Evolutionary conservation across 1,140 invertebrate species (phyloP).

Genomic region (Thalassaphorura encarpata): DNA sequence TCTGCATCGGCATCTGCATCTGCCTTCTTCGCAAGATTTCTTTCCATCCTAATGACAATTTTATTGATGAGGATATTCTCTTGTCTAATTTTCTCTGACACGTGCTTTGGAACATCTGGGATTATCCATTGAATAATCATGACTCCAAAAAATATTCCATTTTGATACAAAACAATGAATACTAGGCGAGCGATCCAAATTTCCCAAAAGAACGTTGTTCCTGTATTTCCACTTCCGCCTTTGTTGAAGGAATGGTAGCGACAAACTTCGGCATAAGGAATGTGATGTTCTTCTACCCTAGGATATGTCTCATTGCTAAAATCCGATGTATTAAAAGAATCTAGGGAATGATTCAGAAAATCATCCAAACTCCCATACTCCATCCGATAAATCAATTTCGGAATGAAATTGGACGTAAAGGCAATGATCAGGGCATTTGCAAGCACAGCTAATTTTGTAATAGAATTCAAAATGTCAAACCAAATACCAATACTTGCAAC

Average conservation of each 20-base stretch:
- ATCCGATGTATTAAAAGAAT: conserved; percentile 65
- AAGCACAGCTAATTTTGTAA: conserved; percentile 81
- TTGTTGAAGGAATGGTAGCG: background rate
- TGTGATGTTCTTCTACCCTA: conserved; percentile 8
- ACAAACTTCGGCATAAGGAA: background rate
- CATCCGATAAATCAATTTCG: conserved; percentile 66
- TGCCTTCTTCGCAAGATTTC: conserved; percentile 44
- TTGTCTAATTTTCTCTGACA: conserved; percentile 66
- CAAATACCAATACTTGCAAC: conserved; percentile 83
- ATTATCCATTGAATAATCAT: conserved; percentile 75
- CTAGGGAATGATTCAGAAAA: conserved; percentile 73
- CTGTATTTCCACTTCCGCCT: conserved; percentile 3
- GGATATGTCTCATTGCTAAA: conserved; percentile 42
- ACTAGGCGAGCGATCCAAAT: conserved; percentile 73
- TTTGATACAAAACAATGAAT: conserved; percentile 71
- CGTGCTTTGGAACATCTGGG: conserved; percentile 66
- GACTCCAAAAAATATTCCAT: conserved; percentile 62
- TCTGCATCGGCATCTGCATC: too few species aligned
- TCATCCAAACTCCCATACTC: conserved; percentile 48
- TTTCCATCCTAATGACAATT: conserved; percentile 72
- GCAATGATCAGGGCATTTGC: conserved; percentile 97
- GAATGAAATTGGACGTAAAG: conserved; percentile 96
- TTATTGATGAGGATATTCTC: conserved; percentile 82
- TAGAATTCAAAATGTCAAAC: conserved; percentile 78
- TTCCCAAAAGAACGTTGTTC: conserved; percentile 29